Conservation (phyloP, 1,140 invertebrate genomes). For the Papilio polyxenes region DNA sequence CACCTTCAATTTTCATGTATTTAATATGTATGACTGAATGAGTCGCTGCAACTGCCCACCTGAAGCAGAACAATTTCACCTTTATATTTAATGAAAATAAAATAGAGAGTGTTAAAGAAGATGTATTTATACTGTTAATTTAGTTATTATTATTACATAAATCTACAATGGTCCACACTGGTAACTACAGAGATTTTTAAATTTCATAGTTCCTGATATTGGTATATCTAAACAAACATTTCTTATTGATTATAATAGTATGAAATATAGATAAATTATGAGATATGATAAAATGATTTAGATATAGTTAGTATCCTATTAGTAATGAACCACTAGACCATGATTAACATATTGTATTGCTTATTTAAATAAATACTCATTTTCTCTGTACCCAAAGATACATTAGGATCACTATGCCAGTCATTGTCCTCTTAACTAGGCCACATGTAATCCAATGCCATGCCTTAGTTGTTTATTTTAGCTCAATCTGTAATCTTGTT, state of each 20-base stretch:
- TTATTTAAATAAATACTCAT: not conserved
- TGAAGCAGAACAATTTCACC: too few species aligned
- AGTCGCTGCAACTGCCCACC: too few species aligned
- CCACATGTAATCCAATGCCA: conserved; percentile 23
- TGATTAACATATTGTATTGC: not conserved
- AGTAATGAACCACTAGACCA: not conserved
- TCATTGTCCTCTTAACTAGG: conserved; percentile 19
- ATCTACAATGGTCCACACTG: not conserved
- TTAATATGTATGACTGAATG: too few species aligned
- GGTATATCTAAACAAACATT: too few species aligned
- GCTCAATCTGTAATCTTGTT: conserved; percentile 34
- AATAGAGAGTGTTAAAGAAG: too few species aligned
- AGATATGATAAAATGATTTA: not conserved
- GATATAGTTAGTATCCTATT: not conserved
- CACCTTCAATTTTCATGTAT: too few species aligned
- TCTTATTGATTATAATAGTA: too few species aligned
- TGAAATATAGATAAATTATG: not conserved
- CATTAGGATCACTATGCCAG: conserved; percentile 28
- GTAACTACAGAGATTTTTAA: not conserved
- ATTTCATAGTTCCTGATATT: too few species aligned
- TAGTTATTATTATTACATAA: too few species aligned
- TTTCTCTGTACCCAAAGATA: not conserved
- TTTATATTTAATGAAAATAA: too few species aligned
- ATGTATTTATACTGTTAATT: too few species aligned
- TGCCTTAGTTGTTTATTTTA: conserved; percentile 15